Conservation (phyloP, 2,888 invertebrate species). For the Stictocephala bisonia region DNA sequence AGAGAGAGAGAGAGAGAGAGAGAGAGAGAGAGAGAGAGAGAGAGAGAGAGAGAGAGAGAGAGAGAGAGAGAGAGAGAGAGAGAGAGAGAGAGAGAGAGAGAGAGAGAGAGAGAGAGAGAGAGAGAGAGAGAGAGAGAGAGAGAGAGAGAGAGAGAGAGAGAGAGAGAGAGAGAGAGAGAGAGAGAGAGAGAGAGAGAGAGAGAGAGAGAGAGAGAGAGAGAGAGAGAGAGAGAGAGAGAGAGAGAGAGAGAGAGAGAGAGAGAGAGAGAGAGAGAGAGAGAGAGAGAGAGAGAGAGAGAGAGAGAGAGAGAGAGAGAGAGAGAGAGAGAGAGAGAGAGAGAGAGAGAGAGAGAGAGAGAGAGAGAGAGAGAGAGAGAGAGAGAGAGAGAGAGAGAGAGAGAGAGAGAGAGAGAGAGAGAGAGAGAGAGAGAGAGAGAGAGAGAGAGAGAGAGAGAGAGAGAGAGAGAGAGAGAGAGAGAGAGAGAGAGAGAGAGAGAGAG, state of each 20-base stretch:
- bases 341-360: not conserved
- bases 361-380: not conserved
- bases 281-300: not conserved
- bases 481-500: not conserved
- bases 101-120: not conserved
- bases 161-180: not conserved
- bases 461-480: not conserved
- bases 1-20: not conserved
- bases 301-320: not conserved
- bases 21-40: not conserved
- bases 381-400: not conserved
- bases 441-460: slow-evolving; percentile 8
- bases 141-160: not conserved
- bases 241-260: not conserved
- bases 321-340: not conserved
- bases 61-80: not conserved
- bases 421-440: not conserved
- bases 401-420: not conserved
- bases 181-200: not conserved
- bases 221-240: not conserved
- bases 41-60: not conserved
- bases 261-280: not conserved
- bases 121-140: not conserved
- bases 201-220: not conserved
- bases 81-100: not conserved